phyloP scores from a whole-genome alignment of 1,140 invertebrate species.

The Mya arenaria region DNA sequence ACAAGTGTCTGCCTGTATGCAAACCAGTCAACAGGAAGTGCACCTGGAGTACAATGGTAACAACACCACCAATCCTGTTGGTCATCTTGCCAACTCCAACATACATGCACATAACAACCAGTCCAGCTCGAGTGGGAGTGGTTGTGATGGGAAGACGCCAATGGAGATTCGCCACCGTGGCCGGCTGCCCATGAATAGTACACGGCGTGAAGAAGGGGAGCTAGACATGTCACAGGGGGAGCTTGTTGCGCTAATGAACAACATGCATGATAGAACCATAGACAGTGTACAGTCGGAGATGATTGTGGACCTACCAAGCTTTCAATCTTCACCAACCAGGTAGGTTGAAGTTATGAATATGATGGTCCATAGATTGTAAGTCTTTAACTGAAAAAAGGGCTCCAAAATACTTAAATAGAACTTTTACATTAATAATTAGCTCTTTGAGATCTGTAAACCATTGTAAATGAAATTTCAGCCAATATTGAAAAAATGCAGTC shows the following conservation, averaged over 20 bases:
- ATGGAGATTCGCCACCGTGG: constrained; percentile 70
- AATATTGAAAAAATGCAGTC: too few species aligned
- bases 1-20: constrained; percentile 59
- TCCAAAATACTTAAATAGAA: too few species aligned
- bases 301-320: constrained; percentile 75
- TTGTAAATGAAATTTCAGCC: too few species aligned
- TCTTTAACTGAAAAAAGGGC: too few species aligned
- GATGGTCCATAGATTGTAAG: too few species aligned
- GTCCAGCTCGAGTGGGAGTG: constrained; percentile 50
- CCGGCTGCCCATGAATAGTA: constrained; percentile 68
- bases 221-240: constrained; percentile 65
- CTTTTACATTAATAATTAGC: too few species aligned
- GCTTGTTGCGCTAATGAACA: constrained; percentile 63
- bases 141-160: constrained; percentile 62
- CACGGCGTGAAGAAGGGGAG: constrained; percentile 65
- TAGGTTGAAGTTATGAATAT: too few species aligned
- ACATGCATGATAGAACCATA: constrained; percentile 70
- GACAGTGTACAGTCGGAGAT: constrained; percentile 75
- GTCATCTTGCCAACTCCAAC: not conserved
- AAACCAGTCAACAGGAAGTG: constrained; percentile 67
- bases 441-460: too few species aligned
- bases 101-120: constrained; percentile 19
- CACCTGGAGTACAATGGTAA: not conserved
- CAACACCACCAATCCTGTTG: not conserved
- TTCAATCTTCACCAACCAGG: constrained; percentile 70